phyloP scores from a whole-genome alignment of 2,888 invertebrate species.

The Zeuzera pyrina region DNA sequence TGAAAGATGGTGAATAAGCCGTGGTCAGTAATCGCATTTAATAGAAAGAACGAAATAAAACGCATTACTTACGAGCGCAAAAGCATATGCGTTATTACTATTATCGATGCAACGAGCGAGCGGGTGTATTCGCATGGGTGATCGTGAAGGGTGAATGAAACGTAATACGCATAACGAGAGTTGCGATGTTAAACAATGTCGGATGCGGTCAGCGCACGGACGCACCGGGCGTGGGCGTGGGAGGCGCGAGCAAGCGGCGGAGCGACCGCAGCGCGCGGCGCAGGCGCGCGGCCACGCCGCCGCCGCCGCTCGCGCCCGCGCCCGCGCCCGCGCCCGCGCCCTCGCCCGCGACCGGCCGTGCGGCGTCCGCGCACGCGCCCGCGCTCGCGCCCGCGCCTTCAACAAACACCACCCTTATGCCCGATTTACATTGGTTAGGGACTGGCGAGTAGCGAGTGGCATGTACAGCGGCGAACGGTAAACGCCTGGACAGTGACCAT shows the following conservation, averaged over 20 bases:
- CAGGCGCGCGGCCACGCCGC: slow-evolving; percentile 44
- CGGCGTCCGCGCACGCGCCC: slow-evolving; percentile 8
- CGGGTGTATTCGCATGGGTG: no score
- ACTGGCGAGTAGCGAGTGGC: no score
- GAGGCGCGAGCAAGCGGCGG: slow-evolving; percentile 25
- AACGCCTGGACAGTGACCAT: no score
- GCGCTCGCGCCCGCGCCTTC: slow-evolving; percentile 24
- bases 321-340: slow-evolving; percentile 16
- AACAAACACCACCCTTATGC: slow-evolving; percentile 40
- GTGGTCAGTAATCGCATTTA: no score
- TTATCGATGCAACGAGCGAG: no score
- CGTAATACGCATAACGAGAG: not conserved
- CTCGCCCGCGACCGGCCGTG: slow-evolving; percentile 26
- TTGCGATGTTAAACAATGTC: slow-evolving; percentile 4
- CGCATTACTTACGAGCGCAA: no score
- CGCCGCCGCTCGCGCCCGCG: slow-evolving; percentile 20
- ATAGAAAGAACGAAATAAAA: no score
- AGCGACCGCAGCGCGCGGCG: slow-evolving; percentile 55
- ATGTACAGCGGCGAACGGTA: not conserved
- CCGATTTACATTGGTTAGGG: no score
- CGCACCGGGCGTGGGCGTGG: slow-evolving; percentile 40
- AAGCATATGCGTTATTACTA: no score
- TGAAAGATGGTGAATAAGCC: no score
- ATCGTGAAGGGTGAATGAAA: not conserved
- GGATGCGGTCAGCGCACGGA: slow-evolving; percentile 20